phyloP scores from a whole-genome alignment of 2,797 vertebrate species.

The Ptychobarbus kaznakovi region DNA sequence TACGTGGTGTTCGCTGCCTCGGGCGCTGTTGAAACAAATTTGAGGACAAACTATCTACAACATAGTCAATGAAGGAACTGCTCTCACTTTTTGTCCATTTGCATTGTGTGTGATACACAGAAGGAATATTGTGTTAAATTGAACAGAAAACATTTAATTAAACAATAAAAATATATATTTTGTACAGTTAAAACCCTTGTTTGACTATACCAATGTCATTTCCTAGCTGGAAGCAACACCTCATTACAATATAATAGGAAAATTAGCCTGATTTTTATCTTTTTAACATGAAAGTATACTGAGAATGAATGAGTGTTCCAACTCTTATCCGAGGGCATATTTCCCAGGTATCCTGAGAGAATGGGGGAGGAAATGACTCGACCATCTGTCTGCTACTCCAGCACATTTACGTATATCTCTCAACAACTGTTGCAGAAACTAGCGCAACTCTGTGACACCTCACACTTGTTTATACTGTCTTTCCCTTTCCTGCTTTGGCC shows the following conservation, averaged over 20 bases:
- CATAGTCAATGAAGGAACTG: background rate
- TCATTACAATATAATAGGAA: background rate
- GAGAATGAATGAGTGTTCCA: background rate
- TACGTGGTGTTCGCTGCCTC: conserved; percentile 2
- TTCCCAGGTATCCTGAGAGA: conserved; percentile 49
- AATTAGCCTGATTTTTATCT: background rate
- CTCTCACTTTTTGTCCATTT: background rate
- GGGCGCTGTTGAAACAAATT: background rate
- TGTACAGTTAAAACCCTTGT: background rate
- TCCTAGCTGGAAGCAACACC: background rate
- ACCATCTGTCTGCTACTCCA: conserved; percentile 33
- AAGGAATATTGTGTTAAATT: background rate
- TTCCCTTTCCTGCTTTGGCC: conserved; percentile 31
- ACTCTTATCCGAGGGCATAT: conserved; percentile 23
- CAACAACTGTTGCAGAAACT: conserved; percentile 27
- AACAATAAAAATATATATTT: background rate
- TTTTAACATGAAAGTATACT: background rate
- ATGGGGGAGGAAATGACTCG: conserved; percentile 31
- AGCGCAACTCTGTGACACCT: conserved; percentile 21
- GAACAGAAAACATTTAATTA: background rate
- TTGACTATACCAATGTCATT: background rate
- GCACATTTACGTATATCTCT: conserved; percentile 32
- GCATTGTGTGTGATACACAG: background rate
- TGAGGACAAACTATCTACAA: background rate
- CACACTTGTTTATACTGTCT: conserved; percentile 24